Base-by-base conservation (phyloP, 2,888 invertebrate species). In the Chloromyia formosa region DNA sequence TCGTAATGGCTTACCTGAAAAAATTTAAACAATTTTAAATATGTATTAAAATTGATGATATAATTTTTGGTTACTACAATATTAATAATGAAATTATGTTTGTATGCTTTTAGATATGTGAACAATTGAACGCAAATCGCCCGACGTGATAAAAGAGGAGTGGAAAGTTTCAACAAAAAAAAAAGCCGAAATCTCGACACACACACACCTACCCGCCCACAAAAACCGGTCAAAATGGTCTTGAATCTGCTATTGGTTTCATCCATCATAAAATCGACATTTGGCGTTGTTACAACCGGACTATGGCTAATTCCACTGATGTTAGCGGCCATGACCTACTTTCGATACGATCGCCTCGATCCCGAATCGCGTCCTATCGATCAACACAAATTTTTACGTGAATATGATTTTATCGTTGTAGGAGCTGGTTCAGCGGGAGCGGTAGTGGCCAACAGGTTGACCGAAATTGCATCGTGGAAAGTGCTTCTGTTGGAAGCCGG, bases 401-500 rank as follows among this genome's bases (percentile, higher is more conserved):
- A 94, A 81, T 95, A 95, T 82, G 95, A 95, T 82, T 95, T 95
- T 81, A 87, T 95, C 27, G 88, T 95, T 1, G 88, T 95, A 3
- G 95, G 95, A 1, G 94, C 93, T 1, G 96, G 96, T 0, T 94
- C 95, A 0, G 96, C 96, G 0, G 96, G 96, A 0, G 94, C 95
- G 0, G 96, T 96, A 1, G 89, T 96, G 1, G 95, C 96, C 9
- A 94, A 89, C 81, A 88, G 96, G 18, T 85, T 95, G 61, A 92
- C 92, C 16, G 95, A 95, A 84, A 86, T 93, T 56, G 87, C 89
- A 4, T 87, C 89, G 58, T 94, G 94, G 94, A 92, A 90, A 77
- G 90, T 94, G 0, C 87, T 95, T 40, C 86, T 95, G 5, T 84
- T 95, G 68, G 95, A 95, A 86, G 94, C 93, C 58, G 95, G 95